Evolutionary conservation across 2,797 vertebrate species (phyloP).

Genomic region (Erethizon dorsatum): DNA sequence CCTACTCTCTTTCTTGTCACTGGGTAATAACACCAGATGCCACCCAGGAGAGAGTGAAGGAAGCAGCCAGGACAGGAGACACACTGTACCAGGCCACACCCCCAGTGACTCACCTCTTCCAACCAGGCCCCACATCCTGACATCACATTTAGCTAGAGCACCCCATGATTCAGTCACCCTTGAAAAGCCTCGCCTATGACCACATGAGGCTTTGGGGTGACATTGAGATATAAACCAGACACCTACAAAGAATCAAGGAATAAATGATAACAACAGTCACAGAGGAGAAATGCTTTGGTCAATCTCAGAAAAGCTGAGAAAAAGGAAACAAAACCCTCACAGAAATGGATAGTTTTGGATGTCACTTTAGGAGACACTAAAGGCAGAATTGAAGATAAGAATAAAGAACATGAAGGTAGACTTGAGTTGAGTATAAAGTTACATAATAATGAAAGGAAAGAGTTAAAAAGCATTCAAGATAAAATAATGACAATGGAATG

Average conservation of each 20-base stretch:
- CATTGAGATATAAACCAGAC: neutral
- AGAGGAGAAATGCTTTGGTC: neutral
- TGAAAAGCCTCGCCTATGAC: no score
- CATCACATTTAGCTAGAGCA: neutral
- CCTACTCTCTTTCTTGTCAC: neutral
- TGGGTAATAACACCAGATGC: neutral
- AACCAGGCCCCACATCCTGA: neutral
- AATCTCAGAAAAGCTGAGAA: neutral
- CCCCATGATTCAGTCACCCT: neutral
- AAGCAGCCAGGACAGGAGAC: neutral
- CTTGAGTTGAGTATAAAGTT: neutral
- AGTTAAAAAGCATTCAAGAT: conserved; percentile 5
- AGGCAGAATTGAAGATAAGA: neutral
- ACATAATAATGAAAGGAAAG: neutral
- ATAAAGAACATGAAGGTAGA: neutral
- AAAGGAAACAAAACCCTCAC: neutral
- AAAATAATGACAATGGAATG: neutral
- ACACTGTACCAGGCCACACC: neutral
- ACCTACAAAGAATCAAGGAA: neutral
- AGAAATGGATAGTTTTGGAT: neutral
- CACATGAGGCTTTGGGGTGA: neutral
- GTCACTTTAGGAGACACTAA: neutral
- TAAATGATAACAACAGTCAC: neutral
- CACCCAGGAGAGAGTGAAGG: neutral
- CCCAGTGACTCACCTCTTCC: neutral